Evolutionary conservation across 1,140 invertebrate genomes (phyloP), one percentile per base, ranked within the genome.

Genomic region (Eufriesea mexicana): DNA sequence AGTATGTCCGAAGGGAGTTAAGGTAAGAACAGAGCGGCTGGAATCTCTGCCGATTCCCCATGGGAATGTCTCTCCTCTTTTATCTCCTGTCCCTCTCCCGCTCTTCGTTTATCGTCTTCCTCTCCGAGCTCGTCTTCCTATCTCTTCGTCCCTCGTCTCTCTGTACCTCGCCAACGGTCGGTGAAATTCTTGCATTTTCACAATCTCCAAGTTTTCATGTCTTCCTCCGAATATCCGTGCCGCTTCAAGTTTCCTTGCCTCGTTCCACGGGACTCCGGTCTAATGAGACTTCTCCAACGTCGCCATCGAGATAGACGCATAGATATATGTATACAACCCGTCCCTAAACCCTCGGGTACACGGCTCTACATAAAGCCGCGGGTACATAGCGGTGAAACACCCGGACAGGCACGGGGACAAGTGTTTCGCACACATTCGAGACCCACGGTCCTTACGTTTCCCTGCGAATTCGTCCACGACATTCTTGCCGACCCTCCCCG

Each of bases 141-240:
- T 64, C 35, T 57, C 25, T 49, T 10, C 20, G n/a, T 28, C 28
- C 25, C 51, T 64, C 57, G 61, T 47, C 59, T n/a, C 70, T 57
- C 61, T 59, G 42, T 57, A 47, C 25, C 62, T 25, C 83, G 62
- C 84, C 70, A 51, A 20, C 49, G 20, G 28, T 23, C 72, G 68
- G 67, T 54, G 86, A 92, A 91, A 93, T 91, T 93, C 91, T 90
- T 90, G 91, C 89, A 89, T 91, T 92, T 91, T 91, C 90, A 91
- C 92, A 92, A 93, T 90, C 92, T 92, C 89, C 90, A 92, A 94
- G 92, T 93, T 94, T 93, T 93, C 93, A 93, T 93, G 92, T 91
- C 92, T 84, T 82, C 72, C 74, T 68, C 66, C 83, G 84, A 93
- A 92, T 93, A 90, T 90, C 87, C 88, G 86, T 86, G 88, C 84